These are phyloP conservation scores for Amblyteles armatorius DNA, from an alignment of 2,888 invertebrate genomes.

Conservation along the genomic window DNA sequence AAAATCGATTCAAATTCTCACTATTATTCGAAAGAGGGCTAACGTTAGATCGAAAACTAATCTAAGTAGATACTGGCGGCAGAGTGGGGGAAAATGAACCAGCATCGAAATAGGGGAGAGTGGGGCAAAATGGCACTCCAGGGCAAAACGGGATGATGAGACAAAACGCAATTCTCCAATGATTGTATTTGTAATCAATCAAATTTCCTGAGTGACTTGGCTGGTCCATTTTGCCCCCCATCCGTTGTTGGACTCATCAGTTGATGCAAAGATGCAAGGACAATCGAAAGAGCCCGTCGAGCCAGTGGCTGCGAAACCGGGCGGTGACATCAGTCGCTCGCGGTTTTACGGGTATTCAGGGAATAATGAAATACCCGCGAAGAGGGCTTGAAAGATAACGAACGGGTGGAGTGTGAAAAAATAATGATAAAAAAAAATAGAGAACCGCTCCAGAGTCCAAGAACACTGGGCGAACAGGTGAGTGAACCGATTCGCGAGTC, in stretches of 20 bases:
- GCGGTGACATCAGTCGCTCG: slow-evolving; percentile 3
- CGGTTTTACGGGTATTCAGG: slow-evolving; percentile 7
- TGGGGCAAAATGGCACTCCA: no score
- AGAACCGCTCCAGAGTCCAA: background rate
- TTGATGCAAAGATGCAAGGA: background rate
- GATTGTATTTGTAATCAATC: no score
- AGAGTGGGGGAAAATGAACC: background rate
- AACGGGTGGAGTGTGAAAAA: background rate
- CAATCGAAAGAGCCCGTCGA: slow-evolving; percentile 2
- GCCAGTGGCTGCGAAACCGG: background rate
- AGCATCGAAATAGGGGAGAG: background rate
- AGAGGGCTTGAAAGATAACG: background rate
- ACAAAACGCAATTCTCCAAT: no score
- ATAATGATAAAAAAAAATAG: background rate
- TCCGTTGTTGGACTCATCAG: background rate
- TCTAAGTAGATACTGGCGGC: no score
- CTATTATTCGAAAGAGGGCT: no score
- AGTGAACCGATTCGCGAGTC: slow-evolving; percentile 61
- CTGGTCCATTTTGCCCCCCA: background rate
- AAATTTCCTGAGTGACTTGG: no score
- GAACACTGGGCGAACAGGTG: slow-evolving; percentile 46
- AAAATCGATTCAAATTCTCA: no score
- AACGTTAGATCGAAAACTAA: no score
- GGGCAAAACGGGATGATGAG: no score
- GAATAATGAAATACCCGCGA: slow-evolving; percentile 10